Conservation (phyloP, 2,113 vertebrate genomes). For the Ia io region DNA sequence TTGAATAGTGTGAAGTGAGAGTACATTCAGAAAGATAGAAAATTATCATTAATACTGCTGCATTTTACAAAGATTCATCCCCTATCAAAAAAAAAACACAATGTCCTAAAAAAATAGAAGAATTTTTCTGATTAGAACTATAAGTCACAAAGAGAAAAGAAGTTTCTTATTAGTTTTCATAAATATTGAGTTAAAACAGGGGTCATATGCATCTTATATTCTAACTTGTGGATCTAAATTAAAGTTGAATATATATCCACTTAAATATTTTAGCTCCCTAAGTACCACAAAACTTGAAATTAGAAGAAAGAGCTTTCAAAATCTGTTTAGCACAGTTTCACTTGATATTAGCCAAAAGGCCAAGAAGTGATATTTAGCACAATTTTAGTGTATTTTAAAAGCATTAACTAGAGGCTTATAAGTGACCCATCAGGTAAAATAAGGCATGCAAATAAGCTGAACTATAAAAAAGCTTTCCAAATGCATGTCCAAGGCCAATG, state of each 20-base stretch:
- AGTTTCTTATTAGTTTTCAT: background rate
- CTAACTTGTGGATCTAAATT: slow-evolving; percentile 27
- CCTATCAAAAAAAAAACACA: background rate
- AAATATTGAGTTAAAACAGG: slow-evolving; percentile 30
- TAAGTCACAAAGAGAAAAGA: background rate
- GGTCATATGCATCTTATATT: background rate
- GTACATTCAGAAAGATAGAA: background rate
- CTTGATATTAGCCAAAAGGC: background rate
- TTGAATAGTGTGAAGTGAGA: slow-evolving; percentile 27
- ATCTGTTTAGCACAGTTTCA: background rate
- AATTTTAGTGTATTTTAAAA: slow-evolving; percentile 38
- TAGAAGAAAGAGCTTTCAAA: slow-evolving; percentile 15
- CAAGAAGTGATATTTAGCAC: slow-evolving; percentile 6
- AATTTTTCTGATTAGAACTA: background rate
- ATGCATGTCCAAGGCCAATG: background rate
- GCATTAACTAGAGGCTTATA: background rate
- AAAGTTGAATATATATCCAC: background rate
- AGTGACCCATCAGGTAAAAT: slow-evolving; percentile 10
- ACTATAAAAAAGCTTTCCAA: background rate
- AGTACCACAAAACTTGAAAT: slow-evolving; percentile 33
- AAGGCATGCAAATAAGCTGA: background rate
- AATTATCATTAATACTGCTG: slow-evolving; percentile 6
- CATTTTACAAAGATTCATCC: slow-evolving; percentile 26
- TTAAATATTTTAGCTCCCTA: background rate
- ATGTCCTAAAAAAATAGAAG: slow-evolving; percentile 13